Evolutionary conservation across 2,113 vertebrate species (phyloP), one percentile per base, ranked within the genome.

Genomic region (Corapipo altera): DNA sequence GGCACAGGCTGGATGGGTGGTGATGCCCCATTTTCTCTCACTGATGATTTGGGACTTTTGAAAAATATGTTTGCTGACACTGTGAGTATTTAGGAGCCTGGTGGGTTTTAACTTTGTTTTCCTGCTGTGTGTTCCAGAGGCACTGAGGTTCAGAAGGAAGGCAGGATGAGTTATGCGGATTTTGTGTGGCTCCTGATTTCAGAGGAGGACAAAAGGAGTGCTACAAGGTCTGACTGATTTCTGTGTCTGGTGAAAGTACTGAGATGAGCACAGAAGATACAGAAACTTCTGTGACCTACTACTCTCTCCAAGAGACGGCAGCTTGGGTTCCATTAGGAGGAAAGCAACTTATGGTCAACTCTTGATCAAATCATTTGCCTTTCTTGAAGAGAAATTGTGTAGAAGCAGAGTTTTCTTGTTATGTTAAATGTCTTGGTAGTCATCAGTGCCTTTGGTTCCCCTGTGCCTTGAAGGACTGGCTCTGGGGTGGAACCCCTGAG

Each of bases 121-220:
- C 8, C 20, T 72, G 30, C 14, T 94, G 5, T 96, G 35, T 98
- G 95, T 97, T 98, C 91, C 97, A 99, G 99, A 96, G 99, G 99
- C 77, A 99, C 98, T 82, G 98, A 98, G 54, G 98, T 99, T 89
- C 99, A 99, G 88, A 98, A 98, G 82, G 99, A 99, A 88, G 99
- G 99, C 62, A 98, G 98, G 96, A 99, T 99, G 99, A 99, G 99
- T 98, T 99, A 99, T 1, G 99, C 99, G 3, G 99, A 99, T 96
- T 99, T 99, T 92, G 99, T 99, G 52, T 99, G 99, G 99, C 99
- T 99, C 97, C 97, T 99, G 91, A 99, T 99, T 93, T 99, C 99
- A 0, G 99, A 99, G 92, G 99, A 99, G 93, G 99, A 99, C 97
- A 99, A 99, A 98, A 99, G 99, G 97, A 99, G 98, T 89, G 97